A percentile compares a stretch with the other conserved stretches of the same genome.
Conservation (phyloP, 2,113 vertebrate species). For the Lutjanus erythropterus region DNA sequence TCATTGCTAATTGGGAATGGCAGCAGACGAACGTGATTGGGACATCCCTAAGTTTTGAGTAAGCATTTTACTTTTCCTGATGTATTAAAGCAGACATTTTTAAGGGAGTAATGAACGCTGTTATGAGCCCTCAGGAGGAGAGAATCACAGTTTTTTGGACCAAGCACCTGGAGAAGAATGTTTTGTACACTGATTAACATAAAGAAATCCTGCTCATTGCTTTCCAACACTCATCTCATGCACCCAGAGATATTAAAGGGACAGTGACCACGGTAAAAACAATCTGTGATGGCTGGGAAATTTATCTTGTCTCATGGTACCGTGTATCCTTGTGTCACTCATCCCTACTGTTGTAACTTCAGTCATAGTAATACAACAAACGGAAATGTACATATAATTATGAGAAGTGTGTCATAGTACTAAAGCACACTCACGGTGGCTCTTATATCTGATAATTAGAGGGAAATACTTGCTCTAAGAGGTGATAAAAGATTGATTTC, state of each 20-base stretch:
- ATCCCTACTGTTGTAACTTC: neutral
- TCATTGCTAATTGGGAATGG: no score
- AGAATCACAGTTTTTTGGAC: neutral
- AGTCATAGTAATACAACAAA: neutral
- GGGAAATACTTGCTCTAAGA: neutral
- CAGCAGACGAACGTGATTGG: no score
- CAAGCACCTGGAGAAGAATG: no score
- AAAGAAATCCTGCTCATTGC: no score
- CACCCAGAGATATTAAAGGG: neutral
- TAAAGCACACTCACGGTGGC: neutral
- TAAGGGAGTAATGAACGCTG: neutral
- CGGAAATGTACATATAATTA: slow-evolving; percentile 7
- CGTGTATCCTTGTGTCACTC: neutral
- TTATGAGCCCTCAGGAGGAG: neutral
- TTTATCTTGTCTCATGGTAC: neutral
- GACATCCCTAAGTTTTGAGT: no score
- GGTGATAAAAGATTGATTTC: fast-evolving
- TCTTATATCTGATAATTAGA: neutral
- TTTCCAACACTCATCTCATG: no score
- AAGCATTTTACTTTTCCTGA: neutral
- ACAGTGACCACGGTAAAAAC: neutral
- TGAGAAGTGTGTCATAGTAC: neutral
- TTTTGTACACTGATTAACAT: no score
- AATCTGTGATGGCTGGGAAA: neutral
- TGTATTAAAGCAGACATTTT: neutral